Evolutionary conservation across 2,797 vertebrate species (phyloP), one percentile per base, ranked within the genome.

Genomic region (Austrolebias charrua): DNA sequence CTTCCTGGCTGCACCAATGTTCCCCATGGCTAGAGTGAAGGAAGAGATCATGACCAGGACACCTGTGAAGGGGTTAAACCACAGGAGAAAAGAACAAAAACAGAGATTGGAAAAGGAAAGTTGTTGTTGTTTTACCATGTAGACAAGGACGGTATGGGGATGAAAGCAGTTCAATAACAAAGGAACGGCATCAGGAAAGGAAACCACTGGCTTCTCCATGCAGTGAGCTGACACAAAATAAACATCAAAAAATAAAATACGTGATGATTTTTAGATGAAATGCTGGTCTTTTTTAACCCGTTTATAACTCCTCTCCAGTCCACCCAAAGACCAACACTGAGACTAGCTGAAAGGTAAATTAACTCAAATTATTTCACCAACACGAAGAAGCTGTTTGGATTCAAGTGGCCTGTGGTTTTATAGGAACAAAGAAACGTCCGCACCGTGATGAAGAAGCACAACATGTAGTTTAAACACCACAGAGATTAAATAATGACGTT

Each of bases 41-140:
- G 96, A 94, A 19, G 90, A 94, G 60, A 93, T 71, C 91, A 97
- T 90, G 70, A 98, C 95, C 74, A 98, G 81, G 80, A 98, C 0
- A 73, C 95, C 98, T 98, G 69, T 33, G 66, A 52, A 51, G 18
- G 63, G 55, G 59, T 19, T 20, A 60, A 71, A 71, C 61, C 63
- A 73, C 19, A 61, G 55, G 69, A 75, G 63, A n/a, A 60, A 45
- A 35, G 70, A 56, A 33, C 62, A 52, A 62, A 63, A 42, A 65
- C 63, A 55, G 40, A 66, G 42, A 65, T n/a, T 49, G 35, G 53
- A 19, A 57, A 52, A 11, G 71, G 68, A 43, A 70, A 46, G 38
- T 40, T 13, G 1, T 33, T 6, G 6, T 40, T 40, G 12, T 40
- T 40, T 40, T 40, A 40, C 38, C 58, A 43, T 16, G 54, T 4